Percentiles rank a stretch among this genome's conserved stretches.
phyloP scores from a whole-genome alignment of 2,888 invertebrate species.

The Spilosoma lubricipeda region DNA sequence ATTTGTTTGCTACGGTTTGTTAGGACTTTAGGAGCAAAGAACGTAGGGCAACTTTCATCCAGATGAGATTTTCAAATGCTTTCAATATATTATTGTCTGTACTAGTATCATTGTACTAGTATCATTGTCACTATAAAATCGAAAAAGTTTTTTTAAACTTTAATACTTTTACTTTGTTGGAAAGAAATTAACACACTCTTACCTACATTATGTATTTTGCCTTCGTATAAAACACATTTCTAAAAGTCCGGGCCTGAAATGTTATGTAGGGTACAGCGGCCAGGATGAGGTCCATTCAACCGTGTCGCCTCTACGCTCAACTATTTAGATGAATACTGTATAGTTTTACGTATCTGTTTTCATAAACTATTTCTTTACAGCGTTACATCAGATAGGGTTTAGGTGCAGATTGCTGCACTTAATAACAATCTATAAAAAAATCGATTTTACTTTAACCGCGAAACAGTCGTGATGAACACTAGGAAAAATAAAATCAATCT shows the following conservation, averaged over 20 bases:
- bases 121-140: background rate
- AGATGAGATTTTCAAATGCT: background rate
- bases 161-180: background rate
- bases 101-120: background rate
- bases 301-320: background rate
- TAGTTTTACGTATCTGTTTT: slow-evolving; percentile 8
- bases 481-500: too few species aligned
- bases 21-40: background rate
- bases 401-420: background rate
- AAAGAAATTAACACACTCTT: background rate
- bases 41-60: background rate
- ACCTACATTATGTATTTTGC: background rate
- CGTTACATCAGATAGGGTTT: background rate
- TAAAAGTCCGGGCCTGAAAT: slow-evolving; percentile 10
- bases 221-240: slow-evolving; percentile 8
- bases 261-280: slow-evolving; percentile 14
- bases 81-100: background rate
- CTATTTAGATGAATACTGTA: slow-evolving; percentile 2
- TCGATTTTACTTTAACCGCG: background rate
- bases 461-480: background rate
- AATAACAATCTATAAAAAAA: too few species aligned
- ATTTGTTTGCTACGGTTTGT: background rate
- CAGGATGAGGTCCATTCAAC: background rate
- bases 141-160: background rate
- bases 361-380: background rate